These are phyloP conservation scores for Leptopilina clavipes DNA, from an alignment of 1,140 invertebrate genomes.

Conservation along the genomic window DNA sequence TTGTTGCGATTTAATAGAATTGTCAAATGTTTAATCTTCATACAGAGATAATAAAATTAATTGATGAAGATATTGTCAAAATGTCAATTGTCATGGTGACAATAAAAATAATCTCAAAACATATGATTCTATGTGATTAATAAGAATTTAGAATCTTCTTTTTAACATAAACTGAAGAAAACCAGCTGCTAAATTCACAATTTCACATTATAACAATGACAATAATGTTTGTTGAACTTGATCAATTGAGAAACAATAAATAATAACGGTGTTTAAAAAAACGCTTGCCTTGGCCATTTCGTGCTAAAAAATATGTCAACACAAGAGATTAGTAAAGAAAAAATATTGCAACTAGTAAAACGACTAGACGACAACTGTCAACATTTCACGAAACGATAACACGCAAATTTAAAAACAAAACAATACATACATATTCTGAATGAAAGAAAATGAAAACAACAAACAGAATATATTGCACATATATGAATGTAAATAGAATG, in stretches of 20 bases:
- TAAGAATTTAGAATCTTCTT: no score
- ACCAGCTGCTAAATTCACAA: no score
- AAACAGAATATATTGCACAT: neutral
- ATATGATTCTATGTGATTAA: no score
- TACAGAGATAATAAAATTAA: neutral
- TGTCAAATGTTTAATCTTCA: neutral
- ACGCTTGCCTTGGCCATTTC: conserved; percentile 1
- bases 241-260: neutral
- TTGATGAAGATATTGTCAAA: neutral
- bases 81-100: neutral
- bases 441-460: conserved; percentile 14
- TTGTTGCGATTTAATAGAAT: no score
- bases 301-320: neutral
- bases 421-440: neutral
- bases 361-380: conserved; percentile 12
- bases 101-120: no score
- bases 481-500: conserved; percentile 15
- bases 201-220: neutral
- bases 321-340: neutral
- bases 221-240: neutral
- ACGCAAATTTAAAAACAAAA: conserved; percentile 2
- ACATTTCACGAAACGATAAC: neutral
- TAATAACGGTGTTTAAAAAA: neutral
- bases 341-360: neutral
- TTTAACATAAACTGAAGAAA: no score